Evolutionary conservation across 2,888 invertebrate genomes (phyloP).

Genomic region (Troides aeacus): DNA sequence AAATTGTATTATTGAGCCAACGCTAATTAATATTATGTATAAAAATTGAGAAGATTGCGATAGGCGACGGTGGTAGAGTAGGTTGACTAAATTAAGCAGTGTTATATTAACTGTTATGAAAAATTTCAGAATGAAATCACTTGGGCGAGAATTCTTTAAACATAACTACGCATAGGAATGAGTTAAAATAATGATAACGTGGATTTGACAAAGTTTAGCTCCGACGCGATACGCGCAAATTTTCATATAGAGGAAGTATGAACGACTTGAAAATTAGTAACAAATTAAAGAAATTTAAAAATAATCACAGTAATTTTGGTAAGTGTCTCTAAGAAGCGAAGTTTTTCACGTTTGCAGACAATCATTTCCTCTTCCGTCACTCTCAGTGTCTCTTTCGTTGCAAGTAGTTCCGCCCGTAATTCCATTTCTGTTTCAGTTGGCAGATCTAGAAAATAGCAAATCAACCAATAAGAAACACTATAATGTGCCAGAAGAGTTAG

Average conservation of each 20-base stretch:
- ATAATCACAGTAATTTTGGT: slow-evolving; percentile 66
- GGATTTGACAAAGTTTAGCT: too few relatives aligned
- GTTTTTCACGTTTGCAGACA: slow-evolving; percentile 65
- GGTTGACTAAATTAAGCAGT: too few relatives aligned
- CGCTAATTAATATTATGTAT: background rate
- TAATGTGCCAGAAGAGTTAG: background rate
- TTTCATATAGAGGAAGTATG: too few relatives aligned
- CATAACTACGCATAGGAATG: too few relatives aligned
- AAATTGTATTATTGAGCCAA: slow-evolving; percentile 32
- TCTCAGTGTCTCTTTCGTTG: slow-evolving; percentile 68
- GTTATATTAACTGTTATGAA: too few relatives aligned
- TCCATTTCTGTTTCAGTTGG: slow-evolving; percentile 72
- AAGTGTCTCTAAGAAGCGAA: slow-evolving; percentile 67
- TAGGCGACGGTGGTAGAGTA: too few relatives aligned
- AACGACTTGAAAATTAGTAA: too few relatives aligned
- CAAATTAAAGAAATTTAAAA: background rate
- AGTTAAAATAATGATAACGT: too few relatives aligned
- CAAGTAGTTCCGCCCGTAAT: slow-evolving; percentile 67
- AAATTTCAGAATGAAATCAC: too few relatives aligned
- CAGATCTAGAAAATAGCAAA: slow-evolving; percentile 47
- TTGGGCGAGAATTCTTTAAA: too few relatives aligned
- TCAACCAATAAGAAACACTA: background rate
- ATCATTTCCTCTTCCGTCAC: slow-evolving; percentile 66
- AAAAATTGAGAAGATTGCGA: background rate
- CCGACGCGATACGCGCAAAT: too few relatives aligned